Evolutionary conservation across 2,888 invertebrate genomes (phyloP), one percentile per base, ranked within the genome.

Genomic region (Eulithis testata): DNA sequence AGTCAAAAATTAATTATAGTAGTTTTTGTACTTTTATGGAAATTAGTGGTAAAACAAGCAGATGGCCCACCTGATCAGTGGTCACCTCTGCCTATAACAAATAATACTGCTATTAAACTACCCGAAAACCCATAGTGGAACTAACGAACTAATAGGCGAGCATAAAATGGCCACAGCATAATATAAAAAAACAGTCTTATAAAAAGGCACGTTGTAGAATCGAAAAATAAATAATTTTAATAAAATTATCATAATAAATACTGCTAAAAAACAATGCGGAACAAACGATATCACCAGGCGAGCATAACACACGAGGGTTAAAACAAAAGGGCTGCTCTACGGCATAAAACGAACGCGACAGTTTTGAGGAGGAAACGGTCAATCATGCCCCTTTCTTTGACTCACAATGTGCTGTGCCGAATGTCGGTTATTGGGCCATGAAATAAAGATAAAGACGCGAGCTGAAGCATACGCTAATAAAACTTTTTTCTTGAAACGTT

Each of bases 351-450:
- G 89, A 84, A 83, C 73, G 82, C 80, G 85, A 83, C 85, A 83
- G 85, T 84, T 86, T 80, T 81, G 82, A 83, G 78, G 81, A 90
- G 91, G 91, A 90, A 91, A 78, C 89, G 87, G 89, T 91, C 89
- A 87, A 91, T 91, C 91, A 91, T 88, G 83, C 85, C 86, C 86
- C 87, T 86, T 87, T 85, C 81, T 80, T 81, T 80, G 70, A 75
- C 74, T 79, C 73, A 80, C 80, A 80, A 79, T 79, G 79, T 82
- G 82, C 78, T 76, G 59, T 73, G 76, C 73, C 74, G 69, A 74
- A 70, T 68, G 75, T 68, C 72, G 67, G 73, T 71, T 66, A 55
- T 37, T 11, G 69, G 72, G 83, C 72, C 69, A 72, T 43, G 53
- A 70, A 70, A 60, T 4, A 0, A 62, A 76, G 72, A 40, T 2